Base-by-base conservation (phyloP, 1,140 invertebrate genomes). In the Leptoteleia sp. region DNA sequence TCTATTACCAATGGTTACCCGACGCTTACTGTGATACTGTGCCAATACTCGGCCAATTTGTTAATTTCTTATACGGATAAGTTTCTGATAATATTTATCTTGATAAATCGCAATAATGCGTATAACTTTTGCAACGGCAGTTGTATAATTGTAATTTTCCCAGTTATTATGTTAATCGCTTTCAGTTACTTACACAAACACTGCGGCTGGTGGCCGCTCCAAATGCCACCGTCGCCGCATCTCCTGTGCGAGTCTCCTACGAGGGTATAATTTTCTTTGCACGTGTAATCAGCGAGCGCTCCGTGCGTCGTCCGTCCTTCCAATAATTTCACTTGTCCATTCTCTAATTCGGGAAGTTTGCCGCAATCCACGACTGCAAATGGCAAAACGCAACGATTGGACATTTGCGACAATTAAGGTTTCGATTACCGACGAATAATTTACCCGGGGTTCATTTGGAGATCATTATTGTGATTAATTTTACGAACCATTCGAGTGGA, bases 201-300 rank as follows among this genome's bases (percentile, higher is more conserved):
- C 80, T 94, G 92, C 0, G 95, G 94, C 17, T 93, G 91, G 72
- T 93, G 91, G 4, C 93, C 94, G 48, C 92, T 93, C 97, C 97
- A 99, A 33, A 92, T 89, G 16, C 95, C 96, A 42, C 93, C 92
- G 31, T 95, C 92, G 0, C 91, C 91, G 85, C 97, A 99, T 13
- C 90, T 91, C n/a, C 96, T 88, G 78, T 91, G 92, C 17, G 92
- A 90, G 16, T 93, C 91, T 1, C 96, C 95, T 11, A 95, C 92
- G 0, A 97, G 86, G 0, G 95, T 96, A 85, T 96, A 96, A 84
- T 98, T 97, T 79, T 94, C 93, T 61, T 94, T 92, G 77, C 96
- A 97, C 4, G 91, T 90, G 83, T 96, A 97, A 12, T 91, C 84
- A 1, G 94, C 95, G 43, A 91, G 87, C 0, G 95, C 95, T 0